Evolutionary conservation across 2,888 invertebrate species (phyloP).

Genomic region (Drosophila greeni): DNA sequence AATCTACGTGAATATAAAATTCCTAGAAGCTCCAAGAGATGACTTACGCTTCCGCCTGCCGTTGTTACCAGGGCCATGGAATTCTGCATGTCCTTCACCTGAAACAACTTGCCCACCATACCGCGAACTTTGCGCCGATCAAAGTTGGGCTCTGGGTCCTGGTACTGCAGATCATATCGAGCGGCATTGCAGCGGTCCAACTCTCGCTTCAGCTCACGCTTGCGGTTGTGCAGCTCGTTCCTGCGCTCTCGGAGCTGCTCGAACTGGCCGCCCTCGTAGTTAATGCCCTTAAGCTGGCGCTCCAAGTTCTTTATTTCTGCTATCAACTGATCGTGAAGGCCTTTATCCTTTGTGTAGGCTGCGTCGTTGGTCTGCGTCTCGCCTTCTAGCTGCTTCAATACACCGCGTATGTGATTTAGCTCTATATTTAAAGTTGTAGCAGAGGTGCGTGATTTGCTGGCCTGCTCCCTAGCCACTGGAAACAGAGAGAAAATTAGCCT

Average conservation of each 20-base stretch:
- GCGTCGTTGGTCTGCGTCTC: constrained; percentile 84
- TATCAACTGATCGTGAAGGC: constrained; percentile 80
- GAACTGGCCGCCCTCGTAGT: constrained; percentile 83
- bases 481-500: neutral
- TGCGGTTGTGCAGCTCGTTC: constrained; percentile 80
- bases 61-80: constrained; percentile 91
- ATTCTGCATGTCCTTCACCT: constrained; percentile 84
- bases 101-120: constrained; percentile 88
- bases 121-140: constrained; percentile 85
- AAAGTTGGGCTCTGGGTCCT: constrained; percentile 88
- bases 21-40: neutral
- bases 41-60: constrained; percentile 88
- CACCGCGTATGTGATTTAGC: constrained; percentile 82
- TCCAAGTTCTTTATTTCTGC: constrained; percentile 81
- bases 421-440: constrained; percentile 89
- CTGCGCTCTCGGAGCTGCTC: constrained; percentile 80
- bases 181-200: constrained; percentile 73
- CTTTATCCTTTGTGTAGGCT: constrained; percentile 84
- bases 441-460: constrained; percentile 88
- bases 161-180: constrained; percentile 84
- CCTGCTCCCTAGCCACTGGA: constrained; percentile 86
- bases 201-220: constrained; percentile 79
- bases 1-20: neutral
- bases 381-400: constrained; percentile 83
- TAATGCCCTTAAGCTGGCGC: constrained; percentile 79